phyloP scores from a whole-genome alignment of 1,140 invertebrate genomes.

The Dendrolimus kikuchii region DNA sequence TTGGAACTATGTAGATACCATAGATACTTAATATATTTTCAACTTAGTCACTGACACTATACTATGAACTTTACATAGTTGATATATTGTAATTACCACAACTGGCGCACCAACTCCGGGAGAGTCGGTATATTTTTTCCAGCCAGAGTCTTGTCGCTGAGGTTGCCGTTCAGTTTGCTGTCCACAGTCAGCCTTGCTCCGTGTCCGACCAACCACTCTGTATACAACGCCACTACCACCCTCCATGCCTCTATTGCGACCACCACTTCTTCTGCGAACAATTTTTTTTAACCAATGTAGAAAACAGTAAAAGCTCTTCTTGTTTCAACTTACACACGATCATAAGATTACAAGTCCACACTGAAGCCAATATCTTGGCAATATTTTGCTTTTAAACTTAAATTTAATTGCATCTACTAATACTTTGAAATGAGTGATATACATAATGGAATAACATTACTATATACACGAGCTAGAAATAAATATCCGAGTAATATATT shows the following conservation, averaged over 20 bases:
- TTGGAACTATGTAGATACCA: too few species aligned
- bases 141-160: conserved; percentile 60
- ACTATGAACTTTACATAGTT: not conserved
- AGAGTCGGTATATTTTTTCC: conserved; percentile 73
- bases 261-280: conserved; percentile 40
- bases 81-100: conserved; percentile 30
- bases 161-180: conserved; percentile 65
- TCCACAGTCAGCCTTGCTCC: conserved; percentile 63
- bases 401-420: too few species aligned
- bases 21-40: too few species aligned
- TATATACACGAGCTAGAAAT: too few species aligned
- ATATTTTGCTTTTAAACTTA: too few species aligned
- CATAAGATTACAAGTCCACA: not conserved
- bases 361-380: too few species aligned
- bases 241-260: conserved; percentile 57
- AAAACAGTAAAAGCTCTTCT: not conserved
- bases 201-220: conserved; percentile 51
- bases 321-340: not conserved
- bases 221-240: conserved; percentile 59
- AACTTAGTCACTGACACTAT: too few species aligned
- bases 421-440: too few species aligned
- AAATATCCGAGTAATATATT: too few species aligned
- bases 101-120: conserved; percentile 73
- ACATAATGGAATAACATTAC: too few species aligned
- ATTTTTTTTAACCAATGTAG: not conserved